Conservation (phyloP, 2,113 vertebrate genomes). For the Microtus richardsoni region DNA sequence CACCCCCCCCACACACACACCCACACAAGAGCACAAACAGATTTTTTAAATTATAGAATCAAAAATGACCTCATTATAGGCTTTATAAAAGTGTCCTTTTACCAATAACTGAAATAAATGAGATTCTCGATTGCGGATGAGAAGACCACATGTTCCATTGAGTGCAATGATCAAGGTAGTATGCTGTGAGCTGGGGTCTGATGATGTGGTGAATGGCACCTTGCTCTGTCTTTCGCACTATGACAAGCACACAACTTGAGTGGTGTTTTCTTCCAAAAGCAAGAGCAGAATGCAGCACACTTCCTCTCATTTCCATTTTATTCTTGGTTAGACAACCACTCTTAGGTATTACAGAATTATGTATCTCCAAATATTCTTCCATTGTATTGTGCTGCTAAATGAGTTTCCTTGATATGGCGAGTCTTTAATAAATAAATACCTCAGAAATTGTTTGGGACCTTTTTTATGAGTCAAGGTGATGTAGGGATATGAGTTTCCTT, state of each 20-base stretch:
- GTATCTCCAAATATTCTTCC: neutral
- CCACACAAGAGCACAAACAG: neutral
- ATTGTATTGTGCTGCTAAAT: neutral
- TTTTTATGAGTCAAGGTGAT: too few relatives aligned
- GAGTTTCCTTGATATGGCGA: neutral
- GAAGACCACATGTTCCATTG: neutral
- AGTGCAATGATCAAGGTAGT: neutral
- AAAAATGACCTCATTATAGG: neutral
- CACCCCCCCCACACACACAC: too few relatives aligned
- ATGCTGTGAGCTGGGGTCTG: neutral
- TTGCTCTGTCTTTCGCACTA: too few relatives aligned
- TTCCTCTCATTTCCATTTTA: neutral
- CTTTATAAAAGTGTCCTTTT: neutral
- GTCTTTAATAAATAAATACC: neutral
- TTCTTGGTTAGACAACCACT: neutral
- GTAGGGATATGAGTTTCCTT: neutral
- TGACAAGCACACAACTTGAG: neutral
- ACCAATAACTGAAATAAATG: neutral
- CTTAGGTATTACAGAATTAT: neutral
- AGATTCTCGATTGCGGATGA: neutral
- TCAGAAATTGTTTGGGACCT: too few relatives aligned
- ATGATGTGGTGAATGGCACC: too few relatives aligned
- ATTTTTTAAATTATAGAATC: neutral
- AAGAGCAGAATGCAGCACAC: neutral
- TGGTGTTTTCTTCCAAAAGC: neutral